Evolutionary conservation across 1,140 invertebrate genomes (phyloP).

Genomic region (Wiebesia pumilae): DNA sequence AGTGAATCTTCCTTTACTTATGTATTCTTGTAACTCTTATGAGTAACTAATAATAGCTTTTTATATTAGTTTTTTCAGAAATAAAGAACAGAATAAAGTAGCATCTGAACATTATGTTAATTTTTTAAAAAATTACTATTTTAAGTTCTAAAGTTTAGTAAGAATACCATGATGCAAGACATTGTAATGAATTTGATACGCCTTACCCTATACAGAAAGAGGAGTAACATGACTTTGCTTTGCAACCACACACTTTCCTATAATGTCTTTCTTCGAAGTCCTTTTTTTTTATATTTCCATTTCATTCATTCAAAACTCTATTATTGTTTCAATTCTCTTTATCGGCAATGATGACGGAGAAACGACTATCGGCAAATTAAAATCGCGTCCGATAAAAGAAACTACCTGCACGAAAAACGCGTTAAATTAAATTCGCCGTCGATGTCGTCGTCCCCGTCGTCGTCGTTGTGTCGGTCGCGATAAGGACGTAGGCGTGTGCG

Average conservation of each 20-base stretch:
- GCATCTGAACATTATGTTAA: too few relatives aligned
- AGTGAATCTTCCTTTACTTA: neutral
- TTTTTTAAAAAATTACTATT: neutral
- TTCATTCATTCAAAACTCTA: neutral
- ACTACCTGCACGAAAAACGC: conserved; percentile 6
- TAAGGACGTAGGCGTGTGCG: conserved; percentile 26
- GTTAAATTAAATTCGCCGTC: conserved; percentile 42
- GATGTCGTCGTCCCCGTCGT: neutral
- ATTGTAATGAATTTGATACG: neutral
- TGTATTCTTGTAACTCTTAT: neutral
- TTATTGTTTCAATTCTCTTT: conserved; percentile 17
- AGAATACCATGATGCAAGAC: neutral
- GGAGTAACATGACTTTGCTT: neutral
- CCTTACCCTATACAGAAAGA: neutral
- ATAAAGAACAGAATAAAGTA: too few relatives aligned
- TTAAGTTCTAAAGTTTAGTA: neutral
- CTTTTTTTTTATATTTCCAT: neutral
- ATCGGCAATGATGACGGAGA: neutral
- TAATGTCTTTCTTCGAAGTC: neutral
- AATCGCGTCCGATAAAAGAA: conserved; percentile 32
- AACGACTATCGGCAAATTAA: conserved; percentile 25
- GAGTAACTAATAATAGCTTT: neutral
- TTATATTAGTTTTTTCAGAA: conserved; percentile 11
- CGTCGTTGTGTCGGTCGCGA: conserved; percentile 8
- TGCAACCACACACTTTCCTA: neutral